Conservation (phyloP, 2,113 vertebrate genomes). For the Onychostruthus taczanowskii region DNA sequence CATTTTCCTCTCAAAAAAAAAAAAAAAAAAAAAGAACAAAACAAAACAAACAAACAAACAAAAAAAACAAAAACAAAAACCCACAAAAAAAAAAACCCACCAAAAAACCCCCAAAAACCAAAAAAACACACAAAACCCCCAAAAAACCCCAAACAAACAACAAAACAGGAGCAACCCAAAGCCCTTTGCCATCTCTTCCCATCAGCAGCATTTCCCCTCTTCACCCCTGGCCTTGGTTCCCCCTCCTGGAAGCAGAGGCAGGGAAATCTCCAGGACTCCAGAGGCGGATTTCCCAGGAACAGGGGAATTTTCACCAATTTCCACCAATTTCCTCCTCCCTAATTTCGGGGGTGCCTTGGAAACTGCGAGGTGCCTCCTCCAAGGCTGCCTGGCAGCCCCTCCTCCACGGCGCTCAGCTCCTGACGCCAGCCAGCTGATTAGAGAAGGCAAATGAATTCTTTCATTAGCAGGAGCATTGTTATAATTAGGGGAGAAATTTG, state of each 20-base stretch:
- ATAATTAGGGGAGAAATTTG: constrained; percentile 38
- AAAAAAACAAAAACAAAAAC: too few species aligned
- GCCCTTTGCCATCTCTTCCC: background rate
- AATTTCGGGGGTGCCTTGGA: background rate
- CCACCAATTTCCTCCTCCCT: background rate
- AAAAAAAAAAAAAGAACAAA: background rate
- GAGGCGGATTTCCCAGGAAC: background rate
- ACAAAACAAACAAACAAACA: too few species aligned
- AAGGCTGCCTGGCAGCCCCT: background rate
- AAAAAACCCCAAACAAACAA: too few species aligned
- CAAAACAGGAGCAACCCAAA: background rate
- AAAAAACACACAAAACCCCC: too few species aligned
- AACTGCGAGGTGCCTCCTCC: background rate
- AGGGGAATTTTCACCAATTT: background rate
- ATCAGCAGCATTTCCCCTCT: rapidly evolving
- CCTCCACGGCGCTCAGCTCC: background rate
- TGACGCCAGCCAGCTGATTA: constrained; percentile 4
- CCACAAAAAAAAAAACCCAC: too few species aligned
- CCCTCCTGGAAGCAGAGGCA: background rate
- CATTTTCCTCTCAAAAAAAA: background rate
- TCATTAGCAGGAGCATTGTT: constrained; percentile 48
- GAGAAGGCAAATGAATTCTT: constrained; percentile 40
- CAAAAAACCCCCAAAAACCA: too few species aligned
- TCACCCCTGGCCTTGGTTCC: background rate
- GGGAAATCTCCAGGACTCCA: background rate